Evolutionary conservation across 1,140 invertebrate genomes (phyloP).

Genomic region (Drosophila busckii): DNA sequence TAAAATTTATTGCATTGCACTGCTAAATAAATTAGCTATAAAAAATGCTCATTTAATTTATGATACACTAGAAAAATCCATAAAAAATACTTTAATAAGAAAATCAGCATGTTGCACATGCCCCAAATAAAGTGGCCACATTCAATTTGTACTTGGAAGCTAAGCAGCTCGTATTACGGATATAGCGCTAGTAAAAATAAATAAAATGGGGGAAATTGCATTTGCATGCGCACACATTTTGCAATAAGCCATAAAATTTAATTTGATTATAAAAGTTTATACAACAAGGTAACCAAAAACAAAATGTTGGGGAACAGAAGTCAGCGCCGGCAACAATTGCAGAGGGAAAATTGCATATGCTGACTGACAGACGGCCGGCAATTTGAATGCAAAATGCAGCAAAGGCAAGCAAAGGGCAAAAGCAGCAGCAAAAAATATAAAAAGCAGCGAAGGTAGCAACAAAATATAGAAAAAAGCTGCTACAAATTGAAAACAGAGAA

Average conservation of each 20-base stretch:
- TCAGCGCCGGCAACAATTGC: background rate
- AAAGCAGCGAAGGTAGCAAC: background rate
- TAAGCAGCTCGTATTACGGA: too few relatives aligned
- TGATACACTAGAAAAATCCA: too few relatives aligned
- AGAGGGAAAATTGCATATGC: conserved; percentile 32
- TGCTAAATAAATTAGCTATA: too few relatives aligned
- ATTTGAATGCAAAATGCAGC: conserved; percentile 46
- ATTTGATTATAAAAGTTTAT: conserved; percentile 59
- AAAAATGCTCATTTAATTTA: too few relatives aligned
- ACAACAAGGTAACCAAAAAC: conserved; percentile 24
- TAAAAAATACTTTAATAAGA: too few relatives aligned
- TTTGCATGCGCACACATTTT: conserved; percentile 50
- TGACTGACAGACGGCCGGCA: conserved; percentile 39
- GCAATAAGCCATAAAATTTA: conserved; percentile 58
- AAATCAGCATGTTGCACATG: too few relatives aligned
- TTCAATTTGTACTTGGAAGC: too few relatives aligned
- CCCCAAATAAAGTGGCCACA: too few relatives aligned
- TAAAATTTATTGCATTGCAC: too few relatives aligned
- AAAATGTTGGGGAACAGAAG: conserved; percentile 11
- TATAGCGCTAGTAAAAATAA: too few relatives aligned
- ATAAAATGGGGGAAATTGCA: conserved; percentile 38
- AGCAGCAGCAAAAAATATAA: conserved; percentile 9
- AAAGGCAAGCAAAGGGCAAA: conserved; percentile 6
- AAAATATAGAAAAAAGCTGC: conserved; percentile 1
- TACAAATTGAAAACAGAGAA: conserved; percentile 32